These are phyloP conservation scores for Drosophila limbata DNA, from an alignment of 2,888 invertebrate genomes.

Conservation along the genomic window DNA sequence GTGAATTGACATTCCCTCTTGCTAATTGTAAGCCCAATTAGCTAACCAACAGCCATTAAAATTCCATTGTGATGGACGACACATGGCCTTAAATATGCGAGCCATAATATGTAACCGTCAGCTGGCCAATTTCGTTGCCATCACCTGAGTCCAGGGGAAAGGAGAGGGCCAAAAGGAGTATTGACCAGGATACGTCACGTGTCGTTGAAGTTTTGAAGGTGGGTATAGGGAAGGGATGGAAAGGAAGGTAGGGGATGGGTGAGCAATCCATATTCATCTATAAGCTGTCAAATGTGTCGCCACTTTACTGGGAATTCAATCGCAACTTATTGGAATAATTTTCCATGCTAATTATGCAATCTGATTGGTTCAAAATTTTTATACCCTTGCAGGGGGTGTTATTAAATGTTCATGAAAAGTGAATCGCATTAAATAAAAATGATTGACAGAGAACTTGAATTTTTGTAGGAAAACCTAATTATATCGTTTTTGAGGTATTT, in stretches of 20 bases:
- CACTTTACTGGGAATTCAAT: constrained; percentile 40
- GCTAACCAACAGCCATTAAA: constrained; percentile 69
- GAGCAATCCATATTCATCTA: constrained; percentile 28
- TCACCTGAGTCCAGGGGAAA: constrained; percentile 28
- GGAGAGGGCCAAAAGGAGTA: constrained; percentile 5
- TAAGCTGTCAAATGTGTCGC: constrained; percentile 37
- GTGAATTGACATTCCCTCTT: constrained; percentile 47
- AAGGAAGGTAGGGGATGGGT: no score
- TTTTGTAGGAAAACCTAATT: no score
- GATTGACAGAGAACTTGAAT: no score
- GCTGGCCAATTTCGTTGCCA: constrained; percentile 39
- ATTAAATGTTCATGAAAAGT: not conserved
- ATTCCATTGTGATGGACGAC: constrained; percentile 55
- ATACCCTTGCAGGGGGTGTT: not conserved
- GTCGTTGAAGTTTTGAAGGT: constrained; percentile 1
- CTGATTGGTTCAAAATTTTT: not conserved
- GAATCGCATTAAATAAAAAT: not conserved
- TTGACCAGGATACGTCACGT: constrained; percentile 37
- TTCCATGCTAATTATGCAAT: constrained; percentile 57
- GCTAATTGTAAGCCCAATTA: constrained; percentile 73
- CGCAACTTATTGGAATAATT: constrained; percentile 65
- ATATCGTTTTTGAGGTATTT: no score
- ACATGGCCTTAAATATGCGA: constrained; percentile 68
- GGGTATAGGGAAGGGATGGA: not conserved
- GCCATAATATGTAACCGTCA: constrained; percentile 62